Evolutionary conservation across 2,797 vertebrate species (phyloP), one percentile per base, ranked within the genome.

Genomic region (Sebastes oblongus): DNA sequence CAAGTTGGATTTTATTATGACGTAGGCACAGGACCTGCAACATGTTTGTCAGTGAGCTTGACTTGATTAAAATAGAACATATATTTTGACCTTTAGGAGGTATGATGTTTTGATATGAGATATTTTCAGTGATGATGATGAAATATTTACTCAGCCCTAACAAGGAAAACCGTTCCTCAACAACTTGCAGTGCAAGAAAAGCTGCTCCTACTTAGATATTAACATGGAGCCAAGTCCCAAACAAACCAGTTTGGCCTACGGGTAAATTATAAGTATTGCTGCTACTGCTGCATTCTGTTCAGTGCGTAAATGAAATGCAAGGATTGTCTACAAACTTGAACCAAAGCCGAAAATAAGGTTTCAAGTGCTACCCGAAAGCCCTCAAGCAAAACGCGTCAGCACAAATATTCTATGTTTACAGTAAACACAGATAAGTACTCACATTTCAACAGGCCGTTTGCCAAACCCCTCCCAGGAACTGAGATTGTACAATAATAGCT

Each of bases 211-310:
- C 18, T 77, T 82, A 18, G 42, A 46, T 25, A 34, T 22, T 25
- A 66, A 76, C 78, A 61, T 4, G 7, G 6, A 80, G 67, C 60
- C 52, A 72, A 39, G 32, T 12, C 9, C 2, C 46, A 69, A 70
- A 78, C 59, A 84, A 86, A 83, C 78, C 70, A 80, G 79, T 83
- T 72, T 67, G 50, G 46, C 56, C 4, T 11, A 36, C 20, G 6
- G 24, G 24, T 25, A 60, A 50, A 52, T 64, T 55, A 14, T 14
- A 39, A 39, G 2, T 39, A 71, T 30, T 42, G 32, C 34, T 62
- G 7, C 6, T 11, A 27, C 6, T 16, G 30, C 12, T 22, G 25
- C 2, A 42, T 54, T 59, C 54, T 16, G 22, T 25, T 56, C 20
- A 11, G 50, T 30, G 52, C 4, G n/a, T 30, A 75, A 29, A 2